Evolutionary conservation across 2,888 invertebrate species (phyloP), one percentile per base, ranked within the genome.

Genomic region (Exephanes ischioxanthus): DNA sequence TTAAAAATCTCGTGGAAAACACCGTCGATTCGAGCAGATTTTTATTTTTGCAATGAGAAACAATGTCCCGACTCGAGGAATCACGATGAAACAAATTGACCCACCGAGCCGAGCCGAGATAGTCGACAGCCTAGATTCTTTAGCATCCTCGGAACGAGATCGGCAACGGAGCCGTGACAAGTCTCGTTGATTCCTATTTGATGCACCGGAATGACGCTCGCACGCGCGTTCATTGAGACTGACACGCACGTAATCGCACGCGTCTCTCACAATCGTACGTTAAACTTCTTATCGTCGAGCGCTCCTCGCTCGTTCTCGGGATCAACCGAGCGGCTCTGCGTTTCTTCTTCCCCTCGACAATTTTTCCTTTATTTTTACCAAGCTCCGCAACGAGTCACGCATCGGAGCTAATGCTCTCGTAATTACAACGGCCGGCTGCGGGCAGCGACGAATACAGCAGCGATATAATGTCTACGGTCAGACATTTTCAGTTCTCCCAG

Each of bases 41-140:
- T 63, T 63, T n/a, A 63, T 63, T 30, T 14, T 30, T 63, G 16
- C 61, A 30, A 63, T n/a, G 61, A 30, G 61, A 16, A 63, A 5
- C 58, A 58, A 71, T 30, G 48, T 77, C 16, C 26, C 19, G 22
- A 66, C 16, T 4, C 26, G 58, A 19, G 51, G 51, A 79, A 82
- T 85, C 45, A 58, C 73, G 61, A 71, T 16, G 68, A 75, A 75
- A 41, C 41, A 22, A 82, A 72, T 85, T 85, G 58, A 82, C 82
- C 82, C 33, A 30, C 51, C 48, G 30, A 22, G 37, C n/a, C 16
- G 26, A 26, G 48, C 30, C 63, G 45, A 33, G 71, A 68, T n/a
- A 85, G 79, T 86, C 81, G 70, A 73, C 76, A 87, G 87, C 80
- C 87, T 87, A 87, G 89, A 89, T 89, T 89, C 87, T 81, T 85